Conservation (phyloP, 2,888 invertebrate genomes). For the Ypsolopha scabrella region DNA sequence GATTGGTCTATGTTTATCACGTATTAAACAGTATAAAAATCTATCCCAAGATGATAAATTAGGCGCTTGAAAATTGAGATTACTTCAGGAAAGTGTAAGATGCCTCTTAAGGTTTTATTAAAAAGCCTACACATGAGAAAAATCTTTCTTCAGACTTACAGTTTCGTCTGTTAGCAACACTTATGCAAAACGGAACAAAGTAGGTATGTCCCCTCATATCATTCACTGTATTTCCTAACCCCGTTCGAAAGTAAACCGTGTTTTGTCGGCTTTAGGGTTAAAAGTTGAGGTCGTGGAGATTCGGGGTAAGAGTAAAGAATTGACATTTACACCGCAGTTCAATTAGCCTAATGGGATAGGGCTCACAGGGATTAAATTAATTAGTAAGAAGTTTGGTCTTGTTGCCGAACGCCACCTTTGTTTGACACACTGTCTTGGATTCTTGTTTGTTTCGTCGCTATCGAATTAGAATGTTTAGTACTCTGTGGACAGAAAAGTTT, state of each 20-base stretch:
- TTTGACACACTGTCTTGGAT: conserved; percentile 45
- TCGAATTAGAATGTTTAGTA: conserved; percentile 10
- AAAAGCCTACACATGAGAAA: neutral
- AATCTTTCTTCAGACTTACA: neutral
- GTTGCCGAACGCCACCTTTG: conserved; percentile 55
- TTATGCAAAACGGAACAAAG: conserved; percentile 59
- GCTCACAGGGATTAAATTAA: conserved; percentile 69
- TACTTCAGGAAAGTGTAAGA: no score
- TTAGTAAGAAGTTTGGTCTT: conserved; percentile 66
- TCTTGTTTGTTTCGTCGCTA: conserved; percentile 29
- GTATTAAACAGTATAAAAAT: no score
- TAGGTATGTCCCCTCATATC: conserved; percentile 46
- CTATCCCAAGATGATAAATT: no score
- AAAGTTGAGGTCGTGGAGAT: conserved; percentile 10
- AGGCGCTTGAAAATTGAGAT: no score
- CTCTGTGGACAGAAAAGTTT: no score
- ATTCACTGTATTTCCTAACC: conserved; percentile 37
- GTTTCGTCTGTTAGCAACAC: conserved; percentile 22
- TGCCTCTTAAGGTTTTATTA: neutral
- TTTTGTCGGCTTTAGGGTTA: conserved; percentile 13
- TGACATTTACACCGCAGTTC: conserved; percentile 69
- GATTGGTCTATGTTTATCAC: no score
- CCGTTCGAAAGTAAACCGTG: conserved; percentile 16
- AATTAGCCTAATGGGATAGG: conserved; percentile 67
- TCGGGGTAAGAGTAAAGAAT: conserved; percentile 50